Evolutionary conservation across 2,797 vertebrate species (phyloP).

Genomic region (Merluccius polli): DNA sequence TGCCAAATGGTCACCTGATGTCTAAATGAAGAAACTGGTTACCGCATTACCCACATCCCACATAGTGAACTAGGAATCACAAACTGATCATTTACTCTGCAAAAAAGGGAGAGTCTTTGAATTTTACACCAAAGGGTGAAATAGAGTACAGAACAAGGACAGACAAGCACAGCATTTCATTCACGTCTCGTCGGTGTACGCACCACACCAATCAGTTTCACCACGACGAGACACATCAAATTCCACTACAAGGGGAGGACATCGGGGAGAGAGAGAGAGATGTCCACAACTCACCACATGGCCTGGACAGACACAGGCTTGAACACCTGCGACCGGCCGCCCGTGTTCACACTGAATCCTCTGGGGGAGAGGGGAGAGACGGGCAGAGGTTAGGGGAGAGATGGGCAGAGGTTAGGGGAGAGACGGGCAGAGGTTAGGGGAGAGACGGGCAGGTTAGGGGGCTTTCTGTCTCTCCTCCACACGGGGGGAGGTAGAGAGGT

Average conservation of each 20-base stretch:
- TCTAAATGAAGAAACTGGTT: too few relatives aligned
- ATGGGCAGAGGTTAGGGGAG: slow-evolving; percentile 26
- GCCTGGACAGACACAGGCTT: slow-evolving; percentile 98
- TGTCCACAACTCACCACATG: slow-evolving; percentile 88
- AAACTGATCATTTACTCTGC: too few relatives aligned
- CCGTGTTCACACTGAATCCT: slow-evolving; percentile 93
- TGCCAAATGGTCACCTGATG: too few relatives aligned
- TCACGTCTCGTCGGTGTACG: background rate
- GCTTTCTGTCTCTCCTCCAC: too few relatives aligned
- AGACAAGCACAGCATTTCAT: background rate
- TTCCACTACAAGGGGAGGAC: too few relatives aligned
- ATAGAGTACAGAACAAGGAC: background rate
- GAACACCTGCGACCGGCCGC: slow-evolving; percentile 90
- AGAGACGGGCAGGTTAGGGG: slow-evolving; percentile 34
- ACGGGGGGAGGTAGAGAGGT: too few relatives aligned
- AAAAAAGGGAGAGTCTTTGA: too few relatives aligned
- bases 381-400: slow-evolving; percentile 13
- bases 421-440: slow-evolving; percentile 31
- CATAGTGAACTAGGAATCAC: too few relatives aligned
- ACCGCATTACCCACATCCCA: too few relatives aligned
- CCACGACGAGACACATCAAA: background rate
- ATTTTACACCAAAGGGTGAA: too few relatives aligned
- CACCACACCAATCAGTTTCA: background rate
- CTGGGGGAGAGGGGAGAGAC: slow-evolving; percentile 59
- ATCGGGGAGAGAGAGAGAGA: background rate